Percentiles rank a stretch among this genome's conserved stretches.
Evolutionary conservation across 2,888 invertebrate species (phyloP).

Genomic region (Troides helena): DNA sequence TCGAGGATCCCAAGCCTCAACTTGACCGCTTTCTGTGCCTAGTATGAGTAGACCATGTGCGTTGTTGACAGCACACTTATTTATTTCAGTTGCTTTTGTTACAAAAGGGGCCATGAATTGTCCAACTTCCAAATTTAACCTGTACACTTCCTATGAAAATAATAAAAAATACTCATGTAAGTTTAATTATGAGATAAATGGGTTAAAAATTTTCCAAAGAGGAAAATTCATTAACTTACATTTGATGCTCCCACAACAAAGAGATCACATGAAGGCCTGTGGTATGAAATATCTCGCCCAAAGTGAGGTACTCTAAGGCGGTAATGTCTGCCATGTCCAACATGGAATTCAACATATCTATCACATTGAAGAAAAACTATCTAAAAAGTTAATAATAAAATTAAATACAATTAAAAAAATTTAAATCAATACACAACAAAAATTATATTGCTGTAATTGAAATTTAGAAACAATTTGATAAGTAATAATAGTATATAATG

Average conservation of each 20-base stretch:
- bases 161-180: neutral
- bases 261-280: slow-evolving; percentile 93
- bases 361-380: slow-evolving; percentile 91
- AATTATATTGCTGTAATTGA: neutral
- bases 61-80: slow-evolving; percentile 92
- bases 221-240: slow-evolving; percentile 74
- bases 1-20: slow-evolving; percentile 99
- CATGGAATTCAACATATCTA: slow-evolving; percentile 97
- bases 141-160: slow-evolving; percentile 90
- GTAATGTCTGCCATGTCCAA: slow-evolving; percentile 94
- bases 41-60: slow-evolving; percentile 92
- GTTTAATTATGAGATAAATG: neutral
- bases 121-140: slow-evolving; percentile 97
- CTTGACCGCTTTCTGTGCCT: slow-evolving; percentile 93
- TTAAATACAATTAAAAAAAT: neutral
- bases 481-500: no score
- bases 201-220: no score
- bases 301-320: slow-evolving; percentile 95
- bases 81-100: slow-evolving; percentile 87
- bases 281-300: slow-evolving; percentile 96
- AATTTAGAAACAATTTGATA: no score
- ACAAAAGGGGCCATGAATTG: slow-evolving; percentile 93
- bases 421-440: neutral
- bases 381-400: slow-evolving; percentile 63
- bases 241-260: slow-evolving; percentile 93